A percentile compares a stretch with the other conserved stretches of the same genome.
These are phyloP conservation scores for Agonopterix alstromeriana DNA, from an alignment of 2,888 invertebrate genomes.

Conservation along the genomic window DNA sequence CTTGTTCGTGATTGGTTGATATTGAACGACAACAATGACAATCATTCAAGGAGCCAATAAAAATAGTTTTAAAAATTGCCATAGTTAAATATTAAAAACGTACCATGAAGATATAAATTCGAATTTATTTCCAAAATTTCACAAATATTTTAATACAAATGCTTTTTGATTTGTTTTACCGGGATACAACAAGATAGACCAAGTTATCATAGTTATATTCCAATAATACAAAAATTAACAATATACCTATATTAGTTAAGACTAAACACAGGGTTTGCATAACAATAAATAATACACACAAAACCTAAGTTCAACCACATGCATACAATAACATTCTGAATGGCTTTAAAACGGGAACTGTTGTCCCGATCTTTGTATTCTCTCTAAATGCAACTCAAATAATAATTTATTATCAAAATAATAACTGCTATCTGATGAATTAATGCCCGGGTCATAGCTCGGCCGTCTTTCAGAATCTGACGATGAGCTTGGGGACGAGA, in stretches of 20 bases:
- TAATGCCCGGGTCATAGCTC: slow-evolving; percentile 86
- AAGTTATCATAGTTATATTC: no score
- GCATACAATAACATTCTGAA: slow-evolving; percentile 14
- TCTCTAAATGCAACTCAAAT: slow-evolving; percentile 89
- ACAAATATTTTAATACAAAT: no score
- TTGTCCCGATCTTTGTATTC: slow-evolving; percentile 81
- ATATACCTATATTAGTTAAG: neutral
- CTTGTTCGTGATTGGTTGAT: slow-evolving; percentile 33
- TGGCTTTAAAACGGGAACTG: slow-evolving; percentile 56
- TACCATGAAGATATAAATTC: no score
- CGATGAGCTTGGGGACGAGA: slow-evolving; percentile 46
- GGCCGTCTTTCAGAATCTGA: slow-evolving; percentile 54
- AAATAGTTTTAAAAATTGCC: slow-evolving; percentile 11
- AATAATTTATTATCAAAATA: slow-evolving; percentile 93
- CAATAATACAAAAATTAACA: no score
- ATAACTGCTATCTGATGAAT: slow-evolving; percentile 86
- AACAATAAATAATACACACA: slow-evolving; percentile 39
- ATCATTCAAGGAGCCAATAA: neutral
- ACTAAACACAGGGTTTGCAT: slow-evolving; percentile 31
- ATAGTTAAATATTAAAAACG: neutral
- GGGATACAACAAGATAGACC: no score
- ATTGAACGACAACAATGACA: neutral
- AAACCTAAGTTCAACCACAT: slow-evolving; percentile 20
- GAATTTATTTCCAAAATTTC: no score
- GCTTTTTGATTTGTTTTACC: no score